Conservation (phyloP, 2,113 vertebrate species). For the Lethenteron camtschaticum region DNA sequence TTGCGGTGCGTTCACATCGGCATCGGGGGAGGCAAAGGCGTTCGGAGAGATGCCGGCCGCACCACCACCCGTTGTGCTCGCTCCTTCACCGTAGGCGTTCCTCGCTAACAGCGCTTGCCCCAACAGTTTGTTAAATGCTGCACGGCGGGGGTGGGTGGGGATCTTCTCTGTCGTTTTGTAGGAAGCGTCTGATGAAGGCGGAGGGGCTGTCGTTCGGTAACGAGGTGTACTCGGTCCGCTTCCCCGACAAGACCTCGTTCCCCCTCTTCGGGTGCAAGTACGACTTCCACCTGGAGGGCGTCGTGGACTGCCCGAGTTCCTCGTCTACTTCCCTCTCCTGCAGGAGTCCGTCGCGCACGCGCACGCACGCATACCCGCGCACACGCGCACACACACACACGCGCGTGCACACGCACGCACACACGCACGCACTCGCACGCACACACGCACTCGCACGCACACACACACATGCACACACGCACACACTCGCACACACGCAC, state of each 20-base stretch:
- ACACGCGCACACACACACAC: background rate
- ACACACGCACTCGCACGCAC: background rate
- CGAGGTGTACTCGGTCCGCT: conserved; percentile 61
- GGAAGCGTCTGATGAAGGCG: too few species aligned
- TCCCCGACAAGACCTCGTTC: conserved; percentile 44
- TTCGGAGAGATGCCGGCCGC: too few species aligned
- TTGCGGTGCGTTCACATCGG: too few species aligned
- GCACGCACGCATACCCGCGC: background rate
- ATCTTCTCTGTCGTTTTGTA: too few species aligned
- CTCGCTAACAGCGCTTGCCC: too few species aligned
- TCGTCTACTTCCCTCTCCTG: conserved; percentile 82
- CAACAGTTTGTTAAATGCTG: too few species aligned
- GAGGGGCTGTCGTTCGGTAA: conserved; percentile 37
- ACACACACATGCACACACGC: background rate
- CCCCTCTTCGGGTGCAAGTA: conserved; percentile 91
- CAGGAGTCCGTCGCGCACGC: conserved; percentile 40
- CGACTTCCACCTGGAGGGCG: conserved; percentile 75
- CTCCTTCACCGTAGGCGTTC: too few species aligned
- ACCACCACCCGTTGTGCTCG: too few species aligned
- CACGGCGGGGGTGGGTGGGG: too few species aligned
- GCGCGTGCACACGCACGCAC: background rate
- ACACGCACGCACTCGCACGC: background rate
- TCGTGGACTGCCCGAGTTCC: conserved; percentile 79
- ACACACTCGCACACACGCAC: background rate
- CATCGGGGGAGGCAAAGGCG: too few species aligned